Percentiles rank a stretch among this genome's conserved stretches.
phyloP scores from a whole-genome alignment of 2,888 invertebrate genomes.

The Acanthoscelides obtectus region DNA sequence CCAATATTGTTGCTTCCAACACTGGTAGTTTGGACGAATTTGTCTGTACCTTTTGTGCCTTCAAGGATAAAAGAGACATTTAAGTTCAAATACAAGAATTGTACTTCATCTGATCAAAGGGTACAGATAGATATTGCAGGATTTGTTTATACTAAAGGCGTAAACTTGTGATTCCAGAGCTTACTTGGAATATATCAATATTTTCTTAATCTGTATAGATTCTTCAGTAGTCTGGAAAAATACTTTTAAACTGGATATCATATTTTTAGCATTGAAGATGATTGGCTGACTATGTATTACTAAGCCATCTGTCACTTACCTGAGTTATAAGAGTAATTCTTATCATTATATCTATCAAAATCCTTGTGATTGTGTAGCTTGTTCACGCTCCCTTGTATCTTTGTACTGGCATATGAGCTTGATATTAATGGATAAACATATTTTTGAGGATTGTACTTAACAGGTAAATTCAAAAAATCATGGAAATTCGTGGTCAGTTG shows the following conservation, averaged over 20 bases:
- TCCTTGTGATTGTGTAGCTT: conserved; percentile 52
- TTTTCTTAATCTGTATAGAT: too few relatives aligned
- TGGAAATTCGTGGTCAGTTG: conserved; percentile 61
- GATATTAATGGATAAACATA: conserved; percentile 67
- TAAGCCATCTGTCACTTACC: not conserved
- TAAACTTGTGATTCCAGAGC: too few relatives aligned
- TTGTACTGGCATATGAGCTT: conserved; percentile 67
- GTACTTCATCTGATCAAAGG: too few relatives aligned
- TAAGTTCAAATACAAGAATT: too few relatives aligned
- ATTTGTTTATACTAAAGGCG: too few relatives aligned
- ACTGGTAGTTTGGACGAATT: not conserved
- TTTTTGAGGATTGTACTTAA: conserved; percentile 63
- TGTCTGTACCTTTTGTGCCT: not conserved
- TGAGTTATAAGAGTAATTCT: not conserved
- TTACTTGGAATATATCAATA: too few relatives aligned
- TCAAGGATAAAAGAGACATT: not conserved
- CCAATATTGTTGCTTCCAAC: not conserved
- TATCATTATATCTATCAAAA: conserved; percentile 19
- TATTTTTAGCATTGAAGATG: too few relatives aligned
- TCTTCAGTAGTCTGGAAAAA: too few relatives aligned
- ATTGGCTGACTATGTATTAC: too few relatives aligned
- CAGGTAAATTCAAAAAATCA: conserved; percentile 63
- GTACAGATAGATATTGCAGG: too few relatives aligned
- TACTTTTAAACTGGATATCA: too few relatives aligned
- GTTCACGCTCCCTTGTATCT: conserved; percentile 62